These are phyloP conservation scores for Opisthocomus hoazin DNA, from an alignment of 2,113 vertebrate genomes.

Conservation along the genomic window DNA sequence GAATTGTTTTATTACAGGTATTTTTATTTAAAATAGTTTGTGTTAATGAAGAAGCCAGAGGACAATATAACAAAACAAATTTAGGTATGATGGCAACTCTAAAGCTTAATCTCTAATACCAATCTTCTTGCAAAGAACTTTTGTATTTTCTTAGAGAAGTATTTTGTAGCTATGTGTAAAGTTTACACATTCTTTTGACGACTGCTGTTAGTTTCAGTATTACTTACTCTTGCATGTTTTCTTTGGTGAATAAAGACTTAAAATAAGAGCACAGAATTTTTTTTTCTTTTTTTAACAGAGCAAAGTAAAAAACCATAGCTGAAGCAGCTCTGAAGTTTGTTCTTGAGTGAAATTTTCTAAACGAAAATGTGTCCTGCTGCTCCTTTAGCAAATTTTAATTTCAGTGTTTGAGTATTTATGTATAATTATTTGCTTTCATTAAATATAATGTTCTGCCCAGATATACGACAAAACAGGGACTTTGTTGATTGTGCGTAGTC, in stretches of 20 bases:
- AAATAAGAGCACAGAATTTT: not conserved
- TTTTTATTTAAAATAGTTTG: not conserved
- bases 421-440: not conserved
- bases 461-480: not conserved
- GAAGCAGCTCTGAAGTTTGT: not conserved
- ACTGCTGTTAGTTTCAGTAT: not conserved
- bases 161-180: not conserved
- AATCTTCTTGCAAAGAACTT: not conserved
- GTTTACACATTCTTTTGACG: not conserved
- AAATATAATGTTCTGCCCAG: not conserved
- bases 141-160: not conserved
- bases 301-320: not conserved
- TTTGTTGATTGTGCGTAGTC: not conserved
- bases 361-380: not conserved
- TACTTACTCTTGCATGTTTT: not conserved
- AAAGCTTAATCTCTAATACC: not conserved
- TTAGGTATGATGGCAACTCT: not conserved
- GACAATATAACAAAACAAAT: not conserved
- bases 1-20: not conserved
- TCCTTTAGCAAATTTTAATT: not conserved
- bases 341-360: not conserved
- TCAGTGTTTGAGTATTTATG: not conserved
- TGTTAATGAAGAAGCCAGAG: not conserved
- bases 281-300: not conserved
- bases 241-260: not conserved